Percentiles rank a stretch among this genome's conserved stretches.
Conservation (phyloP, 2,888 invertebrate genomes). For the Sminthurinus aureus region DNA sequence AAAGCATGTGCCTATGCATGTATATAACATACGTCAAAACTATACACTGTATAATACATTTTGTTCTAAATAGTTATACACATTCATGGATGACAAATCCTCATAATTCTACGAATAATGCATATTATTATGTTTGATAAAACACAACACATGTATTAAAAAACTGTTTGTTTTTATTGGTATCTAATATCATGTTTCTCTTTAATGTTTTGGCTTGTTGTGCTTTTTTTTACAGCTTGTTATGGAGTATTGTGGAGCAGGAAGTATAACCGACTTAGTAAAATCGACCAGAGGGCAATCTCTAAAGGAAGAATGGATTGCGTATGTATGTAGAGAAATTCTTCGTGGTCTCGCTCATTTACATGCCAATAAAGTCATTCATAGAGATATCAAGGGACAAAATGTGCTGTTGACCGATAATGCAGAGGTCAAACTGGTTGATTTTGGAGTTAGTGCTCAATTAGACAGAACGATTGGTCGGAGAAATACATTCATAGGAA, state of each 20-base stretch:
- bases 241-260: constrained; percentile 99
- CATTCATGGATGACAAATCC: too few species aligned
- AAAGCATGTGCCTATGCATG: too few species aligned
- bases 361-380: constrained; percentile 98
- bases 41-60: too few species aligned
- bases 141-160: too few species aligned
- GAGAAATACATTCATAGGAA: constrained; percentile 98
- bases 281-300: constrained; percentile 99
- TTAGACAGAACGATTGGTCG: constrained; percentile 98
- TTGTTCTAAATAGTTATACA: too few species aligned
- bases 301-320: constrained; percentile 99
- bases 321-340: constrained; percentile 97
- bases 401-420: constrained; percentile 99
- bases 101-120: too few species aligned
- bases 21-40: too few species aligned
- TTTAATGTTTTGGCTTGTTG: background rate
- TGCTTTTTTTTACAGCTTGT: constrained; percentile 74
- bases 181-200: background rate
- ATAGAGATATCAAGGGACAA: constrained; percentile 99
- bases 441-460: constrained; percentile 73
- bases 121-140: too few species aligned
- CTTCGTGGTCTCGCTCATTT: constrained; percentile 95
- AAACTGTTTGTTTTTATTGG: too few species aligned
- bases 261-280: constrained; percentile 98
- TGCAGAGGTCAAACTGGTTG: constrained; percentile 95